Evolutionary conservation across 2,888 invertebrate species (phyloP), one percentile per base, ranked within the genome.

Genomic region (Formica aserva): DNA sequence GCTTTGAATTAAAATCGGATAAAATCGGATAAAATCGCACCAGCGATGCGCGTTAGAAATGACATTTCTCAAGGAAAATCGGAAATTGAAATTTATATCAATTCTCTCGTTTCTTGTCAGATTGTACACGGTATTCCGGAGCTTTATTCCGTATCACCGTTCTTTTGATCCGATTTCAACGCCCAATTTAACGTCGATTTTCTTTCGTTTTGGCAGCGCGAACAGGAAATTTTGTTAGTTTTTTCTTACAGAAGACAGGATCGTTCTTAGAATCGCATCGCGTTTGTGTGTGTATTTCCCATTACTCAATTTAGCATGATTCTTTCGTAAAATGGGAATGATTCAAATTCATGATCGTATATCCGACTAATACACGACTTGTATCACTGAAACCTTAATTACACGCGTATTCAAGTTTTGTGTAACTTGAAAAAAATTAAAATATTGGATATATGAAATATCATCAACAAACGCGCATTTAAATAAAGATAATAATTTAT

Each of bases 1-100:
- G 41, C 35, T 71, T 45, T 71, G 71, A 55, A 29, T 55, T 67
- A 41, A 55, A 55, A 77, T 41, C 77, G 69, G 77, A 77, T 67
- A 41, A 55, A 55, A 77, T 41, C 77, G 69, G 77, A 77, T 77
- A 77, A 69, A 69, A 69, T 77, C 38, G 26, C 52, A 52, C 45
- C 45, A 29, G 66, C 15, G 18, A 26, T 35, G 38, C 26, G 35
- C 67, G 35, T 41, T 15, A 29, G 26, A 55, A 77, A 55, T 3
- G 29, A 77, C 77, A 22, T 77, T 67, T 55, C 69, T 77, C 15
- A 41, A 55, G 41, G 38, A 55, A 77, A 55, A 52, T 76, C 35
- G 26, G 18, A 52, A 38, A 29, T 52, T n/a, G 55, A 67, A 77
- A 77, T 77, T 77, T 29, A 69, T 22, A 6, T 75, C 48, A 77